Percentiles rank a stretch among this genome's conserved stretches.
These are phyloP conservation scores for Geodia barretti DNA, from an alignment of 37 sponge, comb jelly and placozoan species.

Conservation along the genomic window DNA sequence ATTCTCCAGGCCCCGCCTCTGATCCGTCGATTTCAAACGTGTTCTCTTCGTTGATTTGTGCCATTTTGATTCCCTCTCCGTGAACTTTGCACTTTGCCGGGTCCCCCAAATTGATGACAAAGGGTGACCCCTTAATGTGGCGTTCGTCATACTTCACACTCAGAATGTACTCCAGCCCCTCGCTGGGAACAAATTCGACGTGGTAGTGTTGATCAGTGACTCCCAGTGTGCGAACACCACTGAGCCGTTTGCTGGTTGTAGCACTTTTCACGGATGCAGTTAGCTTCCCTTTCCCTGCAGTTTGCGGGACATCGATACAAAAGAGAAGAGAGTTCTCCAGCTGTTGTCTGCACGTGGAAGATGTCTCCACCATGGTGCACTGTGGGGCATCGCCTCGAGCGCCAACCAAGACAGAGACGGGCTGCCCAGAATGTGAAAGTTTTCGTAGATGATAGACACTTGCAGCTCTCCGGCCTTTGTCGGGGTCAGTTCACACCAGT, in stretches of 20 bases:
- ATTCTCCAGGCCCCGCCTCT: conserved; percentile 61
- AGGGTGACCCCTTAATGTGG: conserved; percentile 83
- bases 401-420: conserved; percentile 60
- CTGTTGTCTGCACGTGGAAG: conserved; percentile 13
- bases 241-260: conserved; percentile 7
- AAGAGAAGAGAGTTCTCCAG: conserved; percentile 33
- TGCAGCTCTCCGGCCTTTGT: conserved; percentile 46
- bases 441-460: conserved; percentile 45
- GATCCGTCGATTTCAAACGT: conserved; percentile 46
- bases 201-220: conserved; percentile 39
- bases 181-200: conserved; percentile 46
- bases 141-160: conserved; percentile 64
- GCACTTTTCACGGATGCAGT: conserved; percentile 49
- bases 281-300: conserved; percentile 76
- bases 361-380: conserved; percentile 51
- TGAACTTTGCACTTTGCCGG: conserved; percentile 50
- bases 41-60: conserved; percentile 30
- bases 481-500: conserved; percentile 63
- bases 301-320: conserved; percentile 48
- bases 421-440: conserved; percentile 77
- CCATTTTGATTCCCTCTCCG: conserved; percentile 67
- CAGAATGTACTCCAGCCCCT: conserved; percentile 54
- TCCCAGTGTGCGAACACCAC: background rate
- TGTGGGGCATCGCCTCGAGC: conserved; percentile 67
- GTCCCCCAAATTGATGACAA: conserved; percentile 59